Conservation (phyloP, 2,888 invertebrate genomes). For the Plebejus argus region DNA sequence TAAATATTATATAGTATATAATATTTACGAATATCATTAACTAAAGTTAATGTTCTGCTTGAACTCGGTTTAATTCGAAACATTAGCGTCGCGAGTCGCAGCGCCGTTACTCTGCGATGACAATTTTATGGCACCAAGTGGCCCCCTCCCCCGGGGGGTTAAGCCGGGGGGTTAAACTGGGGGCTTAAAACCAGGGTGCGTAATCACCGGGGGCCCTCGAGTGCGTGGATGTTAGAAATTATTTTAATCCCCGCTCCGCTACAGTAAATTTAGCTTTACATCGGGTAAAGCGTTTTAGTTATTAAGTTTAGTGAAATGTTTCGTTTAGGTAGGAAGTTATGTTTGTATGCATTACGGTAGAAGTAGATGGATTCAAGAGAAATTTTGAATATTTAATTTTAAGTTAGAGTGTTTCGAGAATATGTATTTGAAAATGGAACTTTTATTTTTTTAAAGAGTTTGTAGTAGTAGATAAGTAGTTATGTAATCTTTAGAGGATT, state of each 20-base stretch:
- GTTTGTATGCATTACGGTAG: neutral
- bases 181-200: conserved; percentile 4
- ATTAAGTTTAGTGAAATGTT: conserved; percentile 12
- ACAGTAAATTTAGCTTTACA: neutral
- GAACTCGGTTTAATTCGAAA: neutral
- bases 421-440: neutral
- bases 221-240: conserved; percentile 18
- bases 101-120: conserved; percentile 32
- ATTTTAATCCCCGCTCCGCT: neutral
- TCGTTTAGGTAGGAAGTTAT: neutral
- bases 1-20: no score
- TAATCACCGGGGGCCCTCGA: conserved; percentile 15
- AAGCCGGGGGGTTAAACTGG: neutral
- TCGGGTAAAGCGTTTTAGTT: neutral
- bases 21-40: neutral
- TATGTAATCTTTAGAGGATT: no score
- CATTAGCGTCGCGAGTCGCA: neutral
- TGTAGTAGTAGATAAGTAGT: neutral
- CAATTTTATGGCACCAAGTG: conserved; percentile 39
- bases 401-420: neutral
- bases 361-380: neutral
- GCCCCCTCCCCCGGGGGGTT: neutral
- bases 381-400: neutral
- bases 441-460: neutral
- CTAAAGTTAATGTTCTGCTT: neutral